Percentiles rank a stretch among this genome's conserved stretches.
These are phyloP conservation scores for Dendrolimus kikuchii DNA, from an alignment of 1,140 invertebrate genomes.

Conservation along the genomic window DNA sequence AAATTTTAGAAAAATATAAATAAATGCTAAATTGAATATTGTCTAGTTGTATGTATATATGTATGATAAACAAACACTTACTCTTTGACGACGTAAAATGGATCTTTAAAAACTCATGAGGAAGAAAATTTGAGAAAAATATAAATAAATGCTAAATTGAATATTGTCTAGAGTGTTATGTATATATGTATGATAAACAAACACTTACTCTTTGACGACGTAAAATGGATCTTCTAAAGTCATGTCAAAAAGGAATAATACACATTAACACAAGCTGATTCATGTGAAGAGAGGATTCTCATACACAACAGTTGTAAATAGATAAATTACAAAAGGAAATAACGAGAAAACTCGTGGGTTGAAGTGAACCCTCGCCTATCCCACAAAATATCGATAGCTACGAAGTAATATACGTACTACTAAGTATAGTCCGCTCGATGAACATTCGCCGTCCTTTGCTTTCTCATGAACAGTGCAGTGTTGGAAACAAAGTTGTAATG, in stretches of 20 bases:
- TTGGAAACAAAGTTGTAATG: conserved; percentile 31
- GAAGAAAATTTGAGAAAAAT: too few relatives aligned
- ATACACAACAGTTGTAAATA: conserved; percentile 1
- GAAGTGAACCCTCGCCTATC: conserved; percentile 44
- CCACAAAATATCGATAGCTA: conserved; percentile 62
- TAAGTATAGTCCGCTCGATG: conserved; percentile 37
- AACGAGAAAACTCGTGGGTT: conserved; percentile 28
- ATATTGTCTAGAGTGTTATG: background rate
- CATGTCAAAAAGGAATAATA: conserved; percentile 76
- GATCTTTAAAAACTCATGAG: conserved; percentile 75
- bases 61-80: conserved; percentile 74
- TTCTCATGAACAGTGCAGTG: conserved; percentile 28
- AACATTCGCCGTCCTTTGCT: conserved; percentile 51
- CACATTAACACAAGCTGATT: conserved; percentile 25
- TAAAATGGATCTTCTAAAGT: conserved; percentile 96
- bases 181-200: conserved; percentile 7
- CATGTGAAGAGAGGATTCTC: conserved; percentile 31
- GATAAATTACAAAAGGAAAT: background rate
- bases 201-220: conserved; percentile 94
- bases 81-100: conserved; percentile 97
- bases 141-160: too few relatives aligned
- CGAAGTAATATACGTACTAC: conserved; percentile 41
- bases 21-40: too few relatives aligned
- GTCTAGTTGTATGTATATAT: background rate
- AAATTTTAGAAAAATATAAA: too few relatives aligned